phyloP scores from a whole-genome alignment of 2,888 invertebrate species.

The Syrista parreyssii region DNA sequence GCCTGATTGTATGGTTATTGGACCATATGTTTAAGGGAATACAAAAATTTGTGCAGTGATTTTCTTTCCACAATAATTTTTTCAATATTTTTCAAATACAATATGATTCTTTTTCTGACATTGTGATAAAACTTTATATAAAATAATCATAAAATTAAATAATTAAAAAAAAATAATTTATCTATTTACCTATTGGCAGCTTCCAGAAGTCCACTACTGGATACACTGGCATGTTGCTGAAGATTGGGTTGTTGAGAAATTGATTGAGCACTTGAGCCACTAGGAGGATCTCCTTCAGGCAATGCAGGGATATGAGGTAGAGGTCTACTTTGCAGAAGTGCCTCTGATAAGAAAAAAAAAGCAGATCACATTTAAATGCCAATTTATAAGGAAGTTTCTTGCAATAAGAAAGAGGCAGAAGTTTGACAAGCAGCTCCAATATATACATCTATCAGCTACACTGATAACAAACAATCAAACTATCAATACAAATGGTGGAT shows the following conservation, averaged over 20 bases:
- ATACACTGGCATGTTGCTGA: constrained; percentile 56
- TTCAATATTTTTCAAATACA: constrained; percentile 5
- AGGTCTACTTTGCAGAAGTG: constrained; percentile 91
- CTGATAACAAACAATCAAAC: not conserved
- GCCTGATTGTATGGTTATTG: not conserved
- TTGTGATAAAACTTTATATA: not conserved
- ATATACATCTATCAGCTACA: not conserved
- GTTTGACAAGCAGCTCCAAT: not conserved
- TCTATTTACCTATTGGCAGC: constrained; percentile 62
- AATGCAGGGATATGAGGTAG: constrained; percentile 92
- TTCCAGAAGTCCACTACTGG: constrained; percentile 60
- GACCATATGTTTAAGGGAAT: not conserved
- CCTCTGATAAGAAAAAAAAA: constrained; percentile 72
- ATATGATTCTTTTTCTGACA: not conserved
- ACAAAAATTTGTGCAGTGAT: not conserved
- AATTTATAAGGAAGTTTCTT: not conserved
- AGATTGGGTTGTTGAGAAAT: constrained; percentile 60
- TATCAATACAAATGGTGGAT: not conserved
- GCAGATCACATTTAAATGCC: not conserved
- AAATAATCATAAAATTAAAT: not conserved
- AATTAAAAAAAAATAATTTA: constrained; percentile 1
- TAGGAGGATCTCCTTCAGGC: constrained; percentile 77
- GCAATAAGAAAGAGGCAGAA: not conserved
- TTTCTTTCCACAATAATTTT: not conserved
- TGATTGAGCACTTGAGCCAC: constrained; percentile 61